Evolutionary conservation across 2,797 vertebrate genomes (phyloP).

Genomic region (Discoglossus pictus): DNA sequence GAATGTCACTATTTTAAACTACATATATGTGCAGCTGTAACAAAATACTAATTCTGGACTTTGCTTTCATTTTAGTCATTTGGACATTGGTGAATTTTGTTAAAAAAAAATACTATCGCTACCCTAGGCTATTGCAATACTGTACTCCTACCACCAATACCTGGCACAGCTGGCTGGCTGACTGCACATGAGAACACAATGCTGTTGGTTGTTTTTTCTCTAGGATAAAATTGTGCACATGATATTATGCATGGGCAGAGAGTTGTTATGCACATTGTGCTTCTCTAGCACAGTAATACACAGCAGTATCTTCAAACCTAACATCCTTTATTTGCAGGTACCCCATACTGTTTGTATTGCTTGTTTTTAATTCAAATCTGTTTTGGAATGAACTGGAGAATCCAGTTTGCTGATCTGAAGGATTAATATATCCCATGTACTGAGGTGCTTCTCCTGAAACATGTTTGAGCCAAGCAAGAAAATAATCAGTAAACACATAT

Average conservation of each 20-base stretch:
- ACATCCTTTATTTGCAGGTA: conserved; percentile 10
- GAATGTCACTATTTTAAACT: too few relatives aligned
- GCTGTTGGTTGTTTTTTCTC: too few relatives aligned
- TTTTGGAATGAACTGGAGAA: background rate
- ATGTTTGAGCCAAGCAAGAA: background rate
- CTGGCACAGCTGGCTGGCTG: too few relatives aligned
- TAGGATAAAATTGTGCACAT: background rate
- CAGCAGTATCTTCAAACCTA: conserved; percentile 1
- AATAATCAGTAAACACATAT: background rate
- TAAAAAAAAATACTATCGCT: too few relatives aligned
- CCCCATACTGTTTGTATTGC: background rate
- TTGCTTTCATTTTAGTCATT: too few relatives aligned
- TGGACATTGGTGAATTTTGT: too few relatives aligned
- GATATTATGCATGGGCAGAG: background rate
- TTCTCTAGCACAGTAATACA: conserved; percentile 21
- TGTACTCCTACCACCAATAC: too few relatives aligned
- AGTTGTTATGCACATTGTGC: background rate
- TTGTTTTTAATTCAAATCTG: background rate
- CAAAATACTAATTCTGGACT: too few relatives aligned
- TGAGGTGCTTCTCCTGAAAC: conserved; percentile 1
- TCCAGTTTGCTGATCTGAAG: too few relatives aligned
- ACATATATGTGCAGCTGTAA: too few relatives aligned
- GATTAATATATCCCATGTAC: background rate
- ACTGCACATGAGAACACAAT: too few relatives aligned
- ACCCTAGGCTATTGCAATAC: too few relatives aligned